Percentiles rank a stretch among this genome's conserved stretches.
Evolutionary conservation across 2,113 vertebrate genomes (phyloP).

Genomic region (Dicrurus megarhynchus): DNA sequence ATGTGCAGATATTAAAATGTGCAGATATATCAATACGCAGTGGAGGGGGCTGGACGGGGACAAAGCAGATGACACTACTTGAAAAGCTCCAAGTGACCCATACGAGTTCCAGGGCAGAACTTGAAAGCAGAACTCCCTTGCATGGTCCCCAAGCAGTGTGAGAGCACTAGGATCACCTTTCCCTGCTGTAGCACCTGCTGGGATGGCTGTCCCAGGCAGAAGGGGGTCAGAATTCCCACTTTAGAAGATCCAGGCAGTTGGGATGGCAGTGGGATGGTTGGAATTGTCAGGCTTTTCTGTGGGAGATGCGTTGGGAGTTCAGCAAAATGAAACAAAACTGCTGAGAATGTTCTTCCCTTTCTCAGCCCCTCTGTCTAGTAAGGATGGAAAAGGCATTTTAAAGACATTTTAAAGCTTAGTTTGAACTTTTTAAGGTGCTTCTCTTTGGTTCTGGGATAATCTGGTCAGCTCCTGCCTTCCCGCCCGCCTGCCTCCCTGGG

Average conservation of each 20-base stretch:
- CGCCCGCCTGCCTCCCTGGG: not conserved
- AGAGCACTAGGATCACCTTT: not conserved
- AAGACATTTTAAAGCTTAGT: not conserved
- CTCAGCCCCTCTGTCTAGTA: not conserved
- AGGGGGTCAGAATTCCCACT: not conserved
- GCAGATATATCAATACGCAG: not conserved
- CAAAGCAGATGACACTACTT: not conserved
- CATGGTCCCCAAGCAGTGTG: not conserved
- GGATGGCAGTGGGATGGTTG: not conserved
- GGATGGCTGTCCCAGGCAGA: not conserved
- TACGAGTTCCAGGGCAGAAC: not conserved
- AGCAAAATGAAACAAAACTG: not conserved
- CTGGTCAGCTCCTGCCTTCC: not conserved
- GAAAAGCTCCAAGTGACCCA: not conserved
- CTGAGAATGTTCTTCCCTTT: not conserved
- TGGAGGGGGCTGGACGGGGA: not conserved
- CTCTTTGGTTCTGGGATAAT: not conserved
- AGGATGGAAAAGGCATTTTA: not conserved
- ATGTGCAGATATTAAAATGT: not conserved
- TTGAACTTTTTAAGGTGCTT: slow-evolving; percentile 10
- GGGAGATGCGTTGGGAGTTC: not conserved
- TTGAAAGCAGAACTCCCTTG: not conserved
- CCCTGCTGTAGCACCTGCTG: not conserved
- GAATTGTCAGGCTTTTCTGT: not conserved
- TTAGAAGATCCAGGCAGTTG: not conserved